phyloP scores from a whole-genome alignment of 1,140 invertebrate species.

The Zaprionus camerounensis region DNA sequence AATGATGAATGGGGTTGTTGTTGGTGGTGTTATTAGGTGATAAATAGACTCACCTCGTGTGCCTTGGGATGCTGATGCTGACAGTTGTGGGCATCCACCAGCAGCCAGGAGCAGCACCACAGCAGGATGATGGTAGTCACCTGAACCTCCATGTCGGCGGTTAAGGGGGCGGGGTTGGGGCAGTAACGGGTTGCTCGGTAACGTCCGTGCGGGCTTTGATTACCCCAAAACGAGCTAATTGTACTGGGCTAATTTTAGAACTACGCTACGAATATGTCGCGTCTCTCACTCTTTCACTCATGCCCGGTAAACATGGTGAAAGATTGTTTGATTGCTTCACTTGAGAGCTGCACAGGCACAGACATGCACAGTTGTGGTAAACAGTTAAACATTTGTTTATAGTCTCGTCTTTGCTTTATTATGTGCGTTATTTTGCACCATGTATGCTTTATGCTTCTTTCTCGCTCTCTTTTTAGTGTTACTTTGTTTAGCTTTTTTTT shows the following conservation, averaged over 20 bases:
- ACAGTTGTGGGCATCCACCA: slow-evolving; percentile 68
- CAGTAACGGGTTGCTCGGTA: not conserved
- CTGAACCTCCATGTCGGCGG: slow-evolving; percentile 18
- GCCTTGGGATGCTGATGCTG: slow-evolving; percentile 81
- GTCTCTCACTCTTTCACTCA: slow-evolving; percentile 10
- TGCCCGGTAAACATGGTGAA: slow-evolving; percentile 26
- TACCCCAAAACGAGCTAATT: slow-evolving; percentile 2
- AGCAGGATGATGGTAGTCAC: slow-evolving; percentile 25
- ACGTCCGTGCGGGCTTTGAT: slow-evolving; percentile 9
- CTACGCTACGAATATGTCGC: slow-evolving; percentile 1
- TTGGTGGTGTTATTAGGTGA: not conserved
- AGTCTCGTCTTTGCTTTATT: slow-evolving; percentile 30
- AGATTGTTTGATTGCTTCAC: slow-evolving; percentile 21
- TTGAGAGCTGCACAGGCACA: slow-evolving; percentile 10
- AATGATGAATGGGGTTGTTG: not conserved
- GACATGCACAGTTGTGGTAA: slow-evolving; percentile 1
- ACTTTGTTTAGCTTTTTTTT: slow-evolving; percentile 44
- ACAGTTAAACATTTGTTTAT: slow-evolving; percentile 46
- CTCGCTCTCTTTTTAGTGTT: slow-evolving; percentile 24
- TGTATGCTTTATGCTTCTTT: slow-evolving; percentile 44
- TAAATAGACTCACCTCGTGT: slow-evolving; percentile 71
- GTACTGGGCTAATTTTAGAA: slow-evolving; percentile 47
- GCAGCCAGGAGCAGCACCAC: slow-evolving; percentile 41
- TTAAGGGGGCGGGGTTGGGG: not conserved
- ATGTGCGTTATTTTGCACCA: slow-evolving; percentile 46